Percentiles rank a stretch among this genome's conserved stretches.
Evolutionary conservation across 2,113 vertebrate genomes (phyloP).

Genomic region (Steatornis caripensis): DNA sequence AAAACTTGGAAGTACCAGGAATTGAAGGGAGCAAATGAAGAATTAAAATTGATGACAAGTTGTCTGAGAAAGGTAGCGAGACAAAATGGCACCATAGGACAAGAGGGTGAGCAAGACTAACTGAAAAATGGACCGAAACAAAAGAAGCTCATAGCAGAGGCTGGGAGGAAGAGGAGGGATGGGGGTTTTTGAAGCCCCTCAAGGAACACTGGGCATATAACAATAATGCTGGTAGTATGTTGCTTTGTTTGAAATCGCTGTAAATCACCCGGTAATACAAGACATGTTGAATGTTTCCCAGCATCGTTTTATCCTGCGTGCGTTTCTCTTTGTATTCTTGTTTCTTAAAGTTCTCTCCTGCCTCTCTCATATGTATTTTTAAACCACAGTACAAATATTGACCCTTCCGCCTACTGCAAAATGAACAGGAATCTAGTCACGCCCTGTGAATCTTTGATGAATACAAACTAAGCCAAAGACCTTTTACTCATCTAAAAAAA

Average conservation of each 20-base stretch:
- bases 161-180: neutral
- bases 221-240: neutral
- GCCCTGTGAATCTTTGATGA: slow-evolving; percentile 3
- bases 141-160: neutral
- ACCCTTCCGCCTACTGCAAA: neutral
- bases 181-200: rapidly evolving
- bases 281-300: neutral
- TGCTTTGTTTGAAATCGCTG: slow-evolving; percentile 1
- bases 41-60: neutral
- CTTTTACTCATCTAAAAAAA: neutral
- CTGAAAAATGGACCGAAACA: neutral
- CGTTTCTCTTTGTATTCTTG: slow-evolving; percentile 13
- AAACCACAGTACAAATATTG: slow-evolving; percentile 55
- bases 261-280: neutral
- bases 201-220: neutral
- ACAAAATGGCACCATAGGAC: neutral
- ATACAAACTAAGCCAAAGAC: slow-evolving; percentile 20
- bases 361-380: slow-evolving; percentile 12
- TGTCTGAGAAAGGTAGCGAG: neutral
- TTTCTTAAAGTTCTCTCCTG: slow-evolving; percentile 21
- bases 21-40: neutral
- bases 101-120: neutral
- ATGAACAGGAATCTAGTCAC: slow-evolving; percentile 39
- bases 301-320: neutral
- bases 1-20: neutral